Evolutionary conservation across 2,113 vertebrate genomes (phyloP), one percentile per base, ranked within the genome.

Genomic region (Ageneiosus marmoratus): DNA sequence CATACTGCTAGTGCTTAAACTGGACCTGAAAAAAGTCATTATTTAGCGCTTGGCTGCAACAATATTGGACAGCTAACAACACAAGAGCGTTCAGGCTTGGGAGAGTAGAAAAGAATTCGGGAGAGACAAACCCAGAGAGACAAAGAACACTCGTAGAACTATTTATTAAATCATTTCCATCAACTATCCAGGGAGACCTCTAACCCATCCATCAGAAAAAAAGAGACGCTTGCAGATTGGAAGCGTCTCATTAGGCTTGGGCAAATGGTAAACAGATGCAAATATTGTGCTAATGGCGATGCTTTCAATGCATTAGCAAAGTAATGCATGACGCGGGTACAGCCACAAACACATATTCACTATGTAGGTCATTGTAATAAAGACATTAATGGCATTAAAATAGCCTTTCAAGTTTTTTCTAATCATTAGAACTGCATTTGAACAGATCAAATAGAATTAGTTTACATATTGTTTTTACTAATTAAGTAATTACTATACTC

Each of bases 201-300:
- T 79, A 74, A 84, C 44, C 74, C 82, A 84, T 84, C 74, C 86
- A 87, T 84, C 79, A 84, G 82, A 58, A 67, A 70, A n/a, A 83
- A 51, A 65, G 53, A 41, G 53, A n/a, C 46, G 77, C 72, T 72
- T 65, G 77, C 76, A 83, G 72, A 77, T 53, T 32, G 29, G 22
- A 41, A n/a, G n/a, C n/a, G 72, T 85, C 81, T 83, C 81, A 87
- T 87, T 87, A 83, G 80, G 55, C 72, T 37, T 16, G 51, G 82
- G 55, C 46, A 63, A 69, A 83, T 70, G 72, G 77, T 83, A 87
- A 87, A 87, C 72, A 85, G 80, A 87, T 85, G 86, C 83, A 85
- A 87, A 85, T 87, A 77, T 83, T 85, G 77, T 85, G 86, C 77
- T 87, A 87, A 87, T 85, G 80, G 80, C 80, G 37, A 67, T 62